phyloP scores from a whole-genome alignment of 2,797 vertebrate genomes.

The Mormyrops attenuatus region DNA sequence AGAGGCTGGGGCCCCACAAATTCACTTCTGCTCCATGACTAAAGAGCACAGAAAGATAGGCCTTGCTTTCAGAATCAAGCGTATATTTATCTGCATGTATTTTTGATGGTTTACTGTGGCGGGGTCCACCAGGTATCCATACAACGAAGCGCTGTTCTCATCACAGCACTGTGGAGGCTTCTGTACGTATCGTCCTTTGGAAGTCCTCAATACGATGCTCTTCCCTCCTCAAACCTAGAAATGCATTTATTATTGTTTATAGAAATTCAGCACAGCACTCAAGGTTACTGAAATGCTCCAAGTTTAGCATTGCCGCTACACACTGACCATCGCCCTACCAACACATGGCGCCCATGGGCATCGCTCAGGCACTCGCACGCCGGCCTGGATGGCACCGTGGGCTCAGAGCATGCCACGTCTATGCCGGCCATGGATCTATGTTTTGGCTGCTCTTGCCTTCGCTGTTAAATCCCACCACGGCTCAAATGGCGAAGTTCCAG shows the following conservation, averaged over 20 bases:
- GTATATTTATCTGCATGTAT: background rate
- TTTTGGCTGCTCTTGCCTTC: background rate
- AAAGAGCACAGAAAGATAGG: background rate
- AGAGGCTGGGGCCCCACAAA: background rate
- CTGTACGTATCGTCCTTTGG: background rate
- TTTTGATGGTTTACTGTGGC: background rate
- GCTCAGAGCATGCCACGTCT: background rate
- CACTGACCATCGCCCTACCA: background rate
- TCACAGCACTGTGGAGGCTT: background rate
- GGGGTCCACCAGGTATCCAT: background rate
- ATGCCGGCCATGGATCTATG: constrained; percentile 18
- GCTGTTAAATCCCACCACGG: constrained; percentile 3
- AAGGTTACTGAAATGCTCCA: background rate
- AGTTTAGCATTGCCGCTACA: background rate
- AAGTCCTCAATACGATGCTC: background rate
- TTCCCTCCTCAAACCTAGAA: background rate
- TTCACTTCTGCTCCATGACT: background rate
- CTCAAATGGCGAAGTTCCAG: constrained; percentile 1
- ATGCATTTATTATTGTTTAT: background rate
- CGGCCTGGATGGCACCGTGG: background rate
- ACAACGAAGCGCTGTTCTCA: background rate
- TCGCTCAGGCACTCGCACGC: background rate
- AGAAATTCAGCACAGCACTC: background rate
- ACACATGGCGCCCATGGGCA: background rate
- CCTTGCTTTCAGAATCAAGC: background rate